These are phyloP conservation scores for Paraescarpia echinospica DNA, from an alignment of 1,140 invertebrate genomes.

Conservation along the genomic window DNA sequence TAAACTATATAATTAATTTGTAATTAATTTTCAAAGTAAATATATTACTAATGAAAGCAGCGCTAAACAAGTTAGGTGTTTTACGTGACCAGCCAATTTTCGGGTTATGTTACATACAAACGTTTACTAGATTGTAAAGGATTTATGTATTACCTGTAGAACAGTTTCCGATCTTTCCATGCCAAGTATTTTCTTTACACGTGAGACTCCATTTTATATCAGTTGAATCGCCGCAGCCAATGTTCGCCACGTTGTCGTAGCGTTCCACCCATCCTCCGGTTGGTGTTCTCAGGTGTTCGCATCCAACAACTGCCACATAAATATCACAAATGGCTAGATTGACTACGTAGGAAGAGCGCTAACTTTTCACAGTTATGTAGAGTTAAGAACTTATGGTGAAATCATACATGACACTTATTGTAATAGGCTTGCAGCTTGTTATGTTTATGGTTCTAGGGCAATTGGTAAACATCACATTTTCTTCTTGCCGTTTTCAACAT, in stretches of 20 bases:
- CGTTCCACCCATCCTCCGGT: not conserved
- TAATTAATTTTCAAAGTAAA: not conserved
- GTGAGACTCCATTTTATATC: not conserved
- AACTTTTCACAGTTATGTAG: too few relatives aligned
- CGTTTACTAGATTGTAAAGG: not conserved
- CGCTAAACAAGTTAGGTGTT: not conserved
- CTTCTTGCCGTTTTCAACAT: too few relatives aligned
- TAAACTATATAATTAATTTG: not conserved
- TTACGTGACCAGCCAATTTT: not conserved
- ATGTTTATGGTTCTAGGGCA: too few relatives aligned
- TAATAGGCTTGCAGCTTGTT: too few relatives aligned
- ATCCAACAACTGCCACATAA: not conserved
- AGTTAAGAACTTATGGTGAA: too few relatives aligned
- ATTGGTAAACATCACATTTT: too few relatives aligned
- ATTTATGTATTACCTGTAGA: not conserved
- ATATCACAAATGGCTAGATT: not conserved
- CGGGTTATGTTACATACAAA: not conserved
- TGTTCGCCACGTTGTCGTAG: not conserved
- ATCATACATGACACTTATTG: too few relatives aligned
- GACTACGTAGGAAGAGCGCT: too few relatives aligned
- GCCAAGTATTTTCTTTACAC: not conserved
- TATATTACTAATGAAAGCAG: not conserved
- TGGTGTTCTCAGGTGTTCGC: not conserved
- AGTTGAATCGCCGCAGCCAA: not conserved
- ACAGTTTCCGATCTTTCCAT: not conserved